Evolutionary conservation across 2,113 vertebrate species (phyloP).

Genomic region (Tragelaphus imberbis): DNA sequence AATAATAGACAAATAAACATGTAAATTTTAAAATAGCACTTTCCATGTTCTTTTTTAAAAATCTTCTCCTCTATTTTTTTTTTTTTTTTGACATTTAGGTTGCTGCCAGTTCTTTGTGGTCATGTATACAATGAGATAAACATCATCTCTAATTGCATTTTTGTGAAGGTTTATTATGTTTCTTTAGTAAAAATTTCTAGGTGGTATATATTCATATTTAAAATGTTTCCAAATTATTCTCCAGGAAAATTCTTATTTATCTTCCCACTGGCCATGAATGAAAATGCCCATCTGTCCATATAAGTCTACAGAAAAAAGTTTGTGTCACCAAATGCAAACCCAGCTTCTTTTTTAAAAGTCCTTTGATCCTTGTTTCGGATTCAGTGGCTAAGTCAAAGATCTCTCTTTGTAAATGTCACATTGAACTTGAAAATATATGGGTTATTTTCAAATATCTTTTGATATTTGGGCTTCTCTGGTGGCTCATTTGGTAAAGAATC

Average conservation of each 20-base stretch:
- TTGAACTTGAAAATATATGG: not conserved
- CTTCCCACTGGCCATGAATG: rapidly evolving
- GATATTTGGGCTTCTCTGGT: not conserved
- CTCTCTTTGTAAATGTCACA: not conserved
- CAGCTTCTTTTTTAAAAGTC: not conserved
- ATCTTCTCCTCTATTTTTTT: not conserved
- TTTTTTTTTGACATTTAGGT: not conserved
- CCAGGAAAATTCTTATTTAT: not conserved
- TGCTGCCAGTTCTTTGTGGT: not conserved
- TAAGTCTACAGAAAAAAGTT: not conserved
- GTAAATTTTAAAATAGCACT: not conserved
- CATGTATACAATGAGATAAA: not conserved
- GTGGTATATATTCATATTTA: not conserved
- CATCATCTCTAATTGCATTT: not conserved
- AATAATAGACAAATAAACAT: not conserved
- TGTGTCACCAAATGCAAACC: not conserved
- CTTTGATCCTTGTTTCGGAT: not conserved
- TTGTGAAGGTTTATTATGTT: not conserved
- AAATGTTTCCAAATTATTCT: not conserved
- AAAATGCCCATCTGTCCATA: not conserved
- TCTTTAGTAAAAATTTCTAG: not conserved
- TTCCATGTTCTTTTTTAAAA: not conserved
- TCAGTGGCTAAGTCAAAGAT: not conserved
- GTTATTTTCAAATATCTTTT: not conserved
- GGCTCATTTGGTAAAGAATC: not conserved